Conservation (phyloP, 2,113 vertebrate genomes). For the Actinemys pallida region DNA sequence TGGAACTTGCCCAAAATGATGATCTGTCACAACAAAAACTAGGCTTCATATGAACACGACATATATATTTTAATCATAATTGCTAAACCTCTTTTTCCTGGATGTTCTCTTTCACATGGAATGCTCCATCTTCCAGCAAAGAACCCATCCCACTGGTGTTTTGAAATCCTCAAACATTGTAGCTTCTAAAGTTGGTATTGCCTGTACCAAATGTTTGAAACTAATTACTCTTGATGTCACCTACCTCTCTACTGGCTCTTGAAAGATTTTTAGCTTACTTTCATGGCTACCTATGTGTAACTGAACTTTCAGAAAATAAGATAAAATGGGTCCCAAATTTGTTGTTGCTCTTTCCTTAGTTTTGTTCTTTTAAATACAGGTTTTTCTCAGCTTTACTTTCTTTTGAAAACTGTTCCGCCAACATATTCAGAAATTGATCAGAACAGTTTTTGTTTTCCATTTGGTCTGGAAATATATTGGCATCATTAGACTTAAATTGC, state of each 20-base stretch:
- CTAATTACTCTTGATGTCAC: background rate
- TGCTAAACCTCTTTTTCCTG: background rate
- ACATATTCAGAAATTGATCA: rapidly evolving
- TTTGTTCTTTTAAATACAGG: background rate
- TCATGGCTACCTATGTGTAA: rapidly evolving
- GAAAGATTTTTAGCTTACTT: background rate
- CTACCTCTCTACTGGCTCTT: background rate
- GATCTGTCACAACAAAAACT: background rate
- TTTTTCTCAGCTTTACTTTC: background rate
- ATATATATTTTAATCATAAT: background rate
- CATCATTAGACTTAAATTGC: rapidly evolving
- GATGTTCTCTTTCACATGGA: background rate
- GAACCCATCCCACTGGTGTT: background rate
- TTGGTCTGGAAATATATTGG: rapidly evolving
- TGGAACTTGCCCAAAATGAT: background rate
- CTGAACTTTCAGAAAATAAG: rapidly evolving
- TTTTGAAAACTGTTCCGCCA: rapidly evolving
- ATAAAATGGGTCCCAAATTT: rapidly evolving
- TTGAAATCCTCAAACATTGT: background rate
- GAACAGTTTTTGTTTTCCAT: rapidly evolving
- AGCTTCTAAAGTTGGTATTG: background rate
- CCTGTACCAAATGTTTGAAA: background rate
- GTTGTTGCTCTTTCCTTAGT: no score
- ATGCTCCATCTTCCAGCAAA: background rate
- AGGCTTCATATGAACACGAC: background rate